Percentiles rank a stretch among this genome's conserved stretches.
These are phyloP conservation scores for Aphelenchoides besseyi DNA, from an alignment of 1,140 invertebrate species.

Conservation along the genomic window DNA sequence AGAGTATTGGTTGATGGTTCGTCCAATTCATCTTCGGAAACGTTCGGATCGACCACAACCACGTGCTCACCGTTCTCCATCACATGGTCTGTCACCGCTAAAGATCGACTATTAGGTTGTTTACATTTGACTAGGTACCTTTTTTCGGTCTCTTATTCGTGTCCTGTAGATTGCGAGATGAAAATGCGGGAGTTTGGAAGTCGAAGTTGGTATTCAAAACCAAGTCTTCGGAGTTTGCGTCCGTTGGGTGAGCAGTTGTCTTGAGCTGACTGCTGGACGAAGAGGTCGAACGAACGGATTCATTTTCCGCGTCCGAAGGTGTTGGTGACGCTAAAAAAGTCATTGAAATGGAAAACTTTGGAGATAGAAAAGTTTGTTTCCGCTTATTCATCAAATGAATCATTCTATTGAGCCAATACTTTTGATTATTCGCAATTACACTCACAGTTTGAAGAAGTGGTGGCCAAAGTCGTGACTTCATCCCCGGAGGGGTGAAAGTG, in stretches of 20 bases:
- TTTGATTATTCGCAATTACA: too few species aligned
- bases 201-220: conserved; percentile 15
- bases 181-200: neutral
- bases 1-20: neutral
- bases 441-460: too few species aligned
- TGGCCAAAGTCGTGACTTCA: too few species aligned
- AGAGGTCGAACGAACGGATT: neutral
- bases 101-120: neutral
- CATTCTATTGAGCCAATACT: too few species aligned
- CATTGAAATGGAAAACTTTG: too few species aligned
- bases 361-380: too few species aligned
- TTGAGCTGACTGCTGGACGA: neutral
- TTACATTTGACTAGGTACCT: neutral
- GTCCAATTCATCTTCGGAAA: conserved; percentile 1
- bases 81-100: conserved; percentile 17
- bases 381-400: too few species aligned
- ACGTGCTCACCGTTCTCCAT: conserved; percentile 16
- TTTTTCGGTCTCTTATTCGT: neutral
- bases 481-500: too few species aligned
- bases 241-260: too few species aligned
- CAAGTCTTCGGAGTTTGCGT: neutral
- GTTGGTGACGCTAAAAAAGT: neutral
- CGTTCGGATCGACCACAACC: conserved; percentile 20
- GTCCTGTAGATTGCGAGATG: neutral
- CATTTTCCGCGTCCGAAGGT: conserved; percentile 4